These are phyloP conservation scores for Trachymyrmex cornetzi DNA, from an alignment of 1,140 invertebrate species.

Conservation along the genomic window DNA sequence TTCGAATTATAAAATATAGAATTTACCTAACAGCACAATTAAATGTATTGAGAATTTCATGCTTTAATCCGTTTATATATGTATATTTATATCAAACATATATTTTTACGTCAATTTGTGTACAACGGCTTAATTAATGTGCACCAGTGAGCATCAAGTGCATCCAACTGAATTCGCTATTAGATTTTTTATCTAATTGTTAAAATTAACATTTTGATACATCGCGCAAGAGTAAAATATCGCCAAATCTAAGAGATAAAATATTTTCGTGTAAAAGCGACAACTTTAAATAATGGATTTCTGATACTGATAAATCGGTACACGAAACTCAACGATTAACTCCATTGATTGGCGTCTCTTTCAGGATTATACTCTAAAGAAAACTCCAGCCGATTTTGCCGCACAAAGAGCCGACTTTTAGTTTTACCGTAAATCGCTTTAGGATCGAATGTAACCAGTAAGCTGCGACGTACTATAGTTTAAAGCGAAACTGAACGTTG, in stretches of 20 bases:
- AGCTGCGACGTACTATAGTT: not conserved
- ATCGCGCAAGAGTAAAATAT: not conserved
- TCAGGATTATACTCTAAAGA: not conserved
- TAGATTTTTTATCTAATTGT: constrained; percentile 2
- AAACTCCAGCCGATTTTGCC: not conserved
- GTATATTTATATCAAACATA: too few species aligned
- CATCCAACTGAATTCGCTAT: not conserved
- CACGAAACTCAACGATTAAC: not conserved
- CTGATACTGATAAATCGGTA: not conserved
- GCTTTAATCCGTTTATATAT: too few species aligned
- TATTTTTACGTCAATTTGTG: too few species aligned
- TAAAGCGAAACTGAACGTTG: constrained; percentile 6
- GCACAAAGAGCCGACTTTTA: constrained; percentile 4
- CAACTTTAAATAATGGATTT: not conserved
- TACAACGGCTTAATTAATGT: too few species aligned
- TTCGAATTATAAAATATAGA: too few species aligned
- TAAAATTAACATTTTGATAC: not conserved
- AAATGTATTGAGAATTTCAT: too few species aligned
- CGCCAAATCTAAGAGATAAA: not conserved
- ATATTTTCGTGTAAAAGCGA: not conserved
- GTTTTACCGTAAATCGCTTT: constrained; percentile 5
- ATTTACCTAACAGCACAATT: too few species aligned
- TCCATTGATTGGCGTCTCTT: constrained; percentile 1
- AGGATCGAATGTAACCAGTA: not conserved
- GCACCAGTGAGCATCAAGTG: too few species aligned